These are phyloP conservation scores for Psittacara wagleri DNA, from an alignment of 2,113 vertebrate genomes.

Conservation along the genomic window DNA sequence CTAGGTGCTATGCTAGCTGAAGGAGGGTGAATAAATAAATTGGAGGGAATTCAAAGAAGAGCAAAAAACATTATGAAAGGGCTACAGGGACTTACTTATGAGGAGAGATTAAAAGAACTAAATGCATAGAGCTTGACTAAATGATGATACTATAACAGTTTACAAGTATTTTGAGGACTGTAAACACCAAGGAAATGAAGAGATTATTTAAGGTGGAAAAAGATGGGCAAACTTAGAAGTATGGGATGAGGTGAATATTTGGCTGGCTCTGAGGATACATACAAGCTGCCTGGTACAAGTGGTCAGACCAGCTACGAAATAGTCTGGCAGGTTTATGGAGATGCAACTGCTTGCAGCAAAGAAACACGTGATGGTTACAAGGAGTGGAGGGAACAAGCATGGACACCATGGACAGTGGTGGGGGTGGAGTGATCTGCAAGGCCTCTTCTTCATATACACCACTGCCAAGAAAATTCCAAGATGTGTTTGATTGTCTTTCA, in stretches of 20 bases:
- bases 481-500: background rate
- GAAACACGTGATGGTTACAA: background rate
- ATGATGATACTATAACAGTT: background rate
- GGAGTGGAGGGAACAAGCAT: background rate
- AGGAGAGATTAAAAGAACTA: slow-evolving; percentile 33
- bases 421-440: background rate
- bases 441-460: background rate
- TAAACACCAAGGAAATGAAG: slow-evolving; percentile 4
- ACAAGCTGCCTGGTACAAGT: background rate
- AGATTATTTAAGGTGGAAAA: background rate
- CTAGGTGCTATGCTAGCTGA: background rate
- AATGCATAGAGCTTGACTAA: slow-evolving; percentile 42
- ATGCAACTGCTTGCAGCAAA: background rate
- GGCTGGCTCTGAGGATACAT: background rate
- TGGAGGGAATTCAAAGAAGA: slow-evolving; percentile 32
- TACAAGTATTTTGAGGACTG: slow-evolving; percentile 10
- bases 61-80: slow-evolving; percentile 26
- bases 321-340: background rate
- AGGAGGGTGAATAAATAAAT: slow-evolving; percentile 14
- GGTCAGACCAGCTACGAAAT: background rate
- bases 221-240: background rate
- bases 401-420: background rate
- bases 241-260: background rate
- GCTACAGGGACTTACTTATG: slow-evolving; percentile 13
- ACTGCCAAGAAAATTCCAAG: background rate